Percentiles rank a stretch among this genome's conserved stretches.
phyloP scores from a whole-genome alignment of 2,888 invertebrate genomes.

The Zeuzera pyrina region DNA sequence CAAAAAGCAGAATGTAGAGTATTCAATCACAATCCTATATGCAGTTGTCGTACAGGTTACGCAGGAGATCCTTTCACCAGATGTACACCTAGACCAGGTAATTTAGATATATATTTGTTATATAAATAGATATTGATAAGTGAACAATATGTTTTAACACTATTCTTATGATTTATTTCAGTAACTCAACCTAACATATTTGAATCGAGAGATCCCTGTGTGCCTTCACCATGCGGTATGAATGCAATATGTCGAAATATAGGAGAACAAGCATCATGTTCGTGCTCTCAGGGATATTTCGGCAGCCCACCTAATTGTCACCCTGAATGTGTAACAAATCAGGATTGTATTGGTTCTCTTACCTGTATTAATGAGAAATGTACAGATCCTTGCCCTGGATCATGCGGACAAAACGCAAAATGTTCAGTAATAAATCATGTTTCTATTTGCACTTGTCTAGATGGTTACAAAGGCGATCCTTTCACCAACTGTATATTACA shows the following conservation, averaged over 20 bases:
- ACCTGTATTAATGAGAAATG: slow-evolving; percentile 79
- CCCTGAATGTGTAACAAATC: slow-evolving; percentile 77
- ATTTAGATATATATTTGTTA: slow-evolving; percentile 9
- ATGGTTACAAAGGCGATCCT: slow-evolving; percentile 75
- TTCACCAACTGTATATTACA: slow-evolving; percentile 59
- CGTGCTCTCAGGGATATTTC: slow-evolving; percentile 72
- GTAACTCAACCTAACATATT: background rate
- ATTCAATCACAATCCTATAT: slow-evolving; percentile 80
- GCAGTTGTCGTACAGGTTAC: slow-evolving; percentile 75
- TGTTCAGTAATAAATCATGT: slow-evolving; percentile 75
- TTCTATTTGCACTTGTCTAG: slow-evolving; percentile 75
- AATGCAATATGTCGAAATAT: slow-evolving; percentile 73
- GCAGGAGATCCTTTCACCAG: slow-evolving; percentile 79
- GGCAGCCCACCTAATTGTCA: slow-evolving; percentile 79
- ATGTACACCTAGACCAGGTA: slow-evolving; percentile 73
- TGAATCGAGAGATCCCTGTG: slow-evolving; percentile 68
- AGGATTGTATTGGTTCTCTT: slow-evolving; percentile 77
- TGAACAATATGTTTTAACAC: slow-evolving; percentile 3
- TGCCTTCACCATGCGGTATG: slow-evolving; percentile 79
- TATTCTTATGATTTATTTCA: slow-evolving; percentile 9
- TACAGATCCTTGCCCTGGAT: slow-evolving; percentile 78
- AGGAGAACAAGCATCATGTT: slow-evolving; percentile 73
- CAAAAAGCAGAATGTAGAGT: slow-evolving; percentile 79
- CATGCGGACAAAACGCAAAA: slow-evolving; percentile 74
- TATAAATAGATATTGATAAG: slow-evolving; percentile 2